A percentile compares a stretch with the other conserved stretches of the same genome.
Conservation (phyloP, 2,888 invertebrate species). For the Ophion ventricosus region DNA sequence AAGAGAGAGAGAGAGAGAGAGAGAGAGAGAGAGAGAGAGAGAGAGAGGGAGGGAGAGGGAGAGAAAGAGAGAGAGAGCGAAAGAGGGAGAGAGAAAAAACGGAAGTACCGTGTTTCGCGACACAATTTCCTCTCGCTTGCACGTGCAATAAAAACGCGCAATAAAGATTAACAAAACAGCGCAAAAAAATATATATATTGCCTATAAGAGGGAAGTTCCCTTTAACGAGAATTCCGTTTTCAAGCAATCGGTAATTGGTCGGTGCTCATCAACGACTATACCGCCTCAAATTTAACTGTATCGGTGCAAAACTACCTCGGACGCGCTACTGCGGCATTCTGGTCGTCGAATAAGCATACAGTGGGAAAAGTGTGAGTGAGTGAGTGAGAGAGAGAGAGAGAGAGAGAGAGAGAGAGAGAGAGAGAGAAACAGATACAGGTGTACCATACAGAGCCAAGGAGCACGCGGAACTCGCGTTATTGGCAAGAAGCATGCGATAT, state of each 20-base stretch:
- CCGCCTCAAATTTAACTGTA: not conserved
- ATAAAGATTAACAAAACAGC: not conserved
- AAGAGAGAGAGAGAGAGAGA: conserved; percentile 34
- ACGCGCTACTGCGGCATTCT: conserved; percentile 37
- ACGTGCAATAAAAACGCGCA: conserved; percentile 54
- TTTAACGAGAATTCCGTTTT: not conserved
- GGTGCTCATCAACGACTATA: conserved; percentile 5
- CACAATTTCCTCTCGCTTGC: conserved; percentile 40
- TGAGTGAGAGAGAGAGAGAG: not conserved
- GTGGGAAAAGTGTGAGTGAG: not conserved
- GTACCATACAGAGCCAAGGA: conserved; percentile 49
- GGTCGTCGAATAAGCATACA: conserved; percentile 35
- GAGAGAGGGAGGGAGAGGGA: conserved; percentile 6
- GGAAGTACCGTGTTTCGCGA: conserved; percentile 10
- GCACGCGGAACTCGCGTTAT: conserved; percentile 77
- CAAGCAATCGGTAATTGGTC: conserved; percentile 5
- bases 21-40: conserved; percentile 41
- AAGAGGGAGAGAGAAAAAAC: not conserved
- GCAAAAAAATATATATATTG: not conserved
- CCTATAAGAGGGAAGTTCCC: not conserved
- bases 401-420: conserved; percentile 35
- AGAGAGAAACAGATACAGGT: conserved; percentile 38
- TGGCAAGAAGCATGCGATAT: conserved; percentile 81
- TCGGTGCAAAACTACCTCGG: conserved; percentile 33
- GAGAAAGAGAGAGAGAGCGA: conserved; percentile 40